These are phyloP conservation scores for Megaustenia siamemsis DNA, from an alignment of 2,888 invertebrate genomes.

Conservation along the genomic window DNA sequence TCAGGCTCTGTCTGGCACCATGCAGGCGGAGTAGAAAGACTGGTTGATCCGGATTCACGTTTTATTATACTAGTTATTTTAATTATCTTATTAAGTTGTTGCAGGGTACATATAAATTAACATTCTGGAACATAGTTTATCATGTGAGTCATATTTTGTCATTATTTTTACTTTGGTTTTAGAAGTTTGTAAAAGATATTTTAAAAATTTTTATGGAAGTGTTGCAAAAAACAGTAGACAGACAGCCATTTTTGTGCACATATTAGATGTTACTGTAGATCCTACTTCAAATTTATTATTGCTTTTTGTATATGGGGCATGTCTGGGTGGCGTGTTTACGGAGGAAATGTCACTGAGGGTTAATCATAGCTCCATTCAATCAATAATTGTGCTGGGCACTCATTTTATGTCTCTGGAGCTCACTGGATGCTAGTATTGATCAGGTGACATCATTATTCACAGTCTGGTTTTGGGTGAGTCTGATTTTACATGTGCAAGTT, in stretches of 20 bases:
- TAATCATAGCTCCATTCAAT: constrained; percentile 16
- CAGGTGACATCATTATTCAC: constrained; percentile 32
- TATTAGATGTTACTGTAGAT: not conserved
- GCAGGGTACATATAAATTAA: not conserved
- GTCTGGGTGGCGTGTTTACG: not conserved
- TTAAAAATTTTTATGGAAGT: not conserved
- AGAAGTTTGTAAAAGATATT: not conserved
- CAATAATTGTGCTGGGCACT: constrained; percentile 36
- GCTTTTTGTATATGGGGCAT: not conserved
- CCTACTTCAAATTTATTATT: not conserved
- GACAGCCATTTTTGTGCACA: not conserved
- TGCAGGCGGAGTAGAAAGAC: not conserved
- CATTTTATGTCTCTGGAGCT: constrained; percentile 2
- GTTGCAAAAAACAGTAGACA: not conserved
- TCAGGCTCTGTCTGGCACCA: constrained; percentile 28
- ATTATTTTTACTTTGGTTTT: not conserved
- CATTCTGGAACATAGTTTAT: not conserved
- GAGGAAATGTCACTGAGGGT: not conserved
- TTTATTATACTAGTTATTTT: not conserved
- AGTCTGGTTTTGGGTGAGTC: not conserved
- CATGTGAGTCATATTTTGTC: not conserved
- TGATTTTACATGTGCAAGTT: no score
- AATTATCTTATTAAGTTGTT: not conserved
- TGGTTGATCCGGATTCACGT: not conserved
- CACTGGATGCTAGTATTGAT: not conserved